Evolutionary conservation across 2,797 vertebrate genomes (phyloP).

Genomic region (Enteromius afrohamiltoni): DNA sequence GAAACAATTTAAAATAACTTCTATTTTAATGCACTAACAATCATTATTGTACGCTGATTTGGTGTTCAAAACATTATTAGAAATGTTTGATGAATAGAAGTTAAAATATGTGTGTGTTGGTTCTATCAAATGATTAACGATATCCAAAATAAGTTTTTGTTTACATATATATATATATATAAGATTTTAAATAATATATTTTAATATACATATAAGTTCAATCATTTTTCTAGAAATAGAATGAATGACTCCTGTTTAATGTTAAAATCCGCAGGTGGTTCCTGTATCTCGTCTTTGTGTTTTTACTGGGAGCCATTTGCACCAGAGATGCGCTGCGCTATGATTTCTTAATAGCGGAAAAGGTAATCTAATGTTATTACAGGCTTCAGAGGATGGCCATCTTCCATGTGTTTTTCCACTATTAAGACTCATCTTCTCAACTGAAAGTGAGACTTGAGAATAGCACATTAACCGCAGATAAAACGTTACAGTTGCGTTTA

Average conservation of each 20-base stretch:
- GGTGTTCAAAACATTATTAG: not conserved
- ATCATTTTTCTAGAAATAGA: conserved; percentile 33
- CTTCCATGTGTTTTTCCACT: conserved; percentile 6
- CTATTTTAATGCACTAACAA: not conserved
- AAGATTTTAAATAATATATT: too few species aligned
- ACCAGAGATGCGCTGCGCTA: conserved; percentile 90
- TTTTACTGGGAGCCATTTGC: conserved; percentile 94
- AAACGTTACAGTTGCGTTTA: conserved; percentile 4
- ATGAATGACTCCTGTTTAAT: conserved; percentile 54
- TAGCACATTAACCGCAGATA: not conserved
- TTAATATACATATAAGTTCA: too few species aligned
- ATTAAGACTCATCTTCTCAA: not conserved
- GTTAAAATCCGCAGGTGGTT: conserved; percentile 90
- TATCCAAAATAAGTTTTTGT: too few species aligned
- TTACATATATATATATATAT: too few species aligned
- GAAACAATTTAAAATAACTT: not conserved
- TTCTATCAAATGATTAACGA: too few species aligned
- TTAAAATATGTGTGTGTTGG: not conserved
- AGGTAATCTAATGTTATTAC: conserved; percentile 79
- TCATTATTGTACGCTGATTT: not conserved
- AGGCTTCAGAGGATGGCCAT: conserved; percentile 24
- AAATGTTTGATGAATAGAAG: not conserved
- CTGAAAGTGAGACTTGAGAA: not conserved
- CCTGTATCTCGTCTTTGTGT: conserved; percentile 95
- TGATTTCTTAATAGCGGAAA: conserved; percentile 98